Conservation (phyloP, 1,140 invertebrate species). For the Hycleus phaleratus region DNA sequence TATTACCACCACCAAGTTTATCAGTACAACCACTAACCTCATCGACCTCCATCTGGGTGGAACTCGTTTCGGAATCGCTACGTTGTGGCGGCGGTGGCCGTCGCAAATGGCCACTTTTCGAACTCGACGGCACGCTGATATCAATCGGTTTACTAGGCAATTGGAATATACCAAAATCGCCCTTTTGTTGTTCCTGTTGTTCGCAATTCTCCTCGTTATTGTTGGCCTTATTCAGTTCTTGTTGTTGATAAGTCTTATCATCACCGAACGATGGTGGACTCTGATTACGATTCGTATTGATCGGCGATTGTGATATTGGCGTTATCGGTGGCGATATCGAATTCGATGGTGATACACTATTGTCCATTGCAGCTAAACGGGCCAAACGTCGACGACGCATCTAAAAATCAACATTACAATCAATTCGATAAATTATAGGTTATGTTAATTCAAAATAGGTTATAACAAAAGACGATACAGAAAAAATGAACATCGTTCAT, state of each 20-base stretch:
- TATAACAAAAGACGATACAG: no score
- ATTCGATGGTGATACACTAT: constrained; percentile 32
- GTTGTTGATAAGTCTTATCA: background rate
- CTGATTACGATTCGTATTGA: constrained; percentile 28
- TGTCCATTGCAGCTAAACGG: constrained; percentile 49
- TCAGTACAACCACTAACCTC: constrained; percentile 43
- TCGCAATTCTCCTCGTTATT: constrained; percentile 3
- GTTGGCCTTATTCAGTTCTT: background rate
- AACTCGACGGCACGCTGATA: constrained; percentile 31
- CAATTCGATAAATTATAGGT: background rate
- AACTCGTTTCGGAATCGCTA: constrained; percentile 38
- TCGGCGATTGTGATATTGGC: constrained; percentile 34
- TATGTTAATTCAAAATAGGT: no score
- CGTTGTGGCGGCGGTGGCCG: constrained; percentile 28
- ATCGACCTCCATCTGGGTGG: constrained; percentile 51
- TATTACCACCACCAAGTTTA: constrained; percentile 42
- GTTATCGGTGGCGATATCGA: constrained; percentile 35
- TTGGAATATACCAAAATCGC: constrained; percentile 28
- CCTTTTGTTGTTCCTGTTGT: no score
- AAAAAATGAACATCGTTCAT: no score
- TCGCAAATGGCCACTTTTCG: constrained; percentile 9
- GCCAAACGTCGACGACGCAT: constrained; percentile 61
- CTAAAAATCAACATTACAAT: constrained; percentile 40
- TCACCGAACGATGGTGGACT: constrained; percentile 27
- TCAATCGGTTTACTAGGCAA: constrained; percentile 36